Conservation (phyloP, 2,113 vertebrate species). For the Sphyrna mokarran region DNA sequence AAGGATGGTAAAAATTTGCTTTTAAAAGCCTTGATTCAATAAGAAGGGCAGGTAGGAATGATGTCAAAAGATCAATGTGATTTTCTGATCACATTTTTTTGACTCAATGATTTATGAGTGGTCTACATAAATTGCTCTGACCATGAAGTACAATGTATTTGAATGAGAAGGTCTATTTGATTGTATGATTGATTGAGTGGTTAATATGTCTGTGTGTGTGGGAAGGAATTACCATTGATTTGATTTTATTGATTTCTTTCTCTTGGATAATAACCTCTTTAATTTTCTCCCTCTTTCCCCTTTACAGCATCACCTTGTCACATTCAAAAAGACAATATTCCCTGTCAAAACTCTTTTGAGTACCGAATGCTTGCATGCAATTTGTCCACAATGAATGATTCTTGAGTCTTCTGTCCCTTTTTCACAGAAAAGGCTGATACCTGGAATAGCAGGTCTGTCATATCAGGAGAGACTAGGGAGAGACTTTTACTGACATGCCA, state of each 20-base stretch:
- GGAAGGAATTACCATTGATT: not conserved
- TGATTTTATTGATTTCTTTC: conserved; percentile 6
- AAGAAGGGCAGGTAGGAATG: not conserved
- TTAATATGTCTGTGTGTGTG: not conserved
- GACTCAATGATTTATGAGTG: conserved; percentile 8
- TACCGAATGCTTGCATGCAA: not conserved
- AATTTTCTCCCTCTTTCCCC: not conserved
- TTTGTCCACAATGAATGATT: not conserved
- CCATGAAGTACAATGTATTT: not conserved
- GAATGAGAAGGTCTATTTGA: not conserved
- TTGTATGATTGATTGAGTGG: not conserved
- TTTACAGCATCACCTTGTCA: not conserved
- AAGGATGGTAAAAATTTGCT: not conserved
- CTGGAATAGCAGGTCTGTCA: too few species aligned
- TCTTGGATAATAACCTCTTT: not conserved
- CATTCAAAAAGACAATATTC: not conserved
- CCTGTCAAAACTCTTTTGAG: not conserved
- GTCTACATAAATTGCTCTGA: not conserved
- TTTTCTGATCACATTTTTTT: not conserved
- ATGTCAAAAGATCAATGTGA: conserved; percentile 5
- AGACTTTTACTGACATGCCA: too few species aligned
- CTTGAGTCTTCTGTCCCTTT: not conserved
- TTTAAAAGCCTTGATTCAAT: not conserved
- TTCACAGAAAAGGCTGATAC: not conserved
- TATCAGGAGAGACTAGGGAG: too few species aligned